Evolutionary conservation across 2,797 vertebrate species (phyloP).

Genomic region (Staurois parvus): DNA sequence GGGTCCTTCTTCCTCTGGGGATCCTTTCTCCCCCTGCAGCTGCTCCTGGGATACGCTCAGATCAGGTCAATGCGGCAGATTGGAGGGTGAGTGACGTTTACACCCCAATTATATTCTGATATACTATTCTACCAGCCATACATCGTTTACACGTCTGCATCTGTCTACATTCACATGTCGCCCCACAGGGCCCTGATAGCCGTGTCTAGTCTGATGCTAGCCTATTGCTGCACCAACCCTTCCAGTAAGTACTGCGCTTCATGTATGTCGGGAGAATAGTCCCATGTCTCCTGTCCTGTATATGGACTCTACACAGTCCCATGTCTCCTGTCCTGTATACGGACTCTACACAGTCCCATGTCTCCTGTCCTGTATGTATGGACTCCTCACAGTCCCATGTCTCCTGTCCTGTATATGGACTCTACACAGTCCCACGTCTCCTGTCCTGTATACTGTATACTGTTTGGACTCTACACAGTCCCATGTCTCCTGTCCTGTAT

Average conservation of each 20-base stretch:
- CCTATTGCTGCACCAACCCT: conserved; percentile 27
- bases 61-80: conserved; percentile 39
- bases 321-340: not conserved
- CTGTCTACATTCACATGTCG: not conserved
- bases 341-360: not conserved
- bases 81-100: conserved; percentile 29
- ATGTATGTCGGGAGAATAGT: not conserved
- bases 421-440: not conserved
- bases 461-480: not conserved
- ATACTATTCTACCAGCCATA: not conserved
- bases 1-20: conserved; percentile 27
- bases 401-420: not conserved
- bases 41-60: conserved; percentile 5
- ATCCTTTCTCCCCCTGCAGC: conserved; percentile 44
- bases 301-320: not conserved
- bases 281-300: not conserved
- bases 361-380: not conserved
- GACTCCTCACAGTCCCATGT: not conserved
- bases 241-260: conserved; percentile 2
- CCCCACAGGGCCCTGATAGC: conserved; percentile 39
- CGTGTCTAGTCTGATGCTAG: conserved; percentile 34
- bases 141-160: not conserved
- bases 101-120: not conserved
- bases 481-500: not conserved
- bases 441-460: not conserved